A percentile compares a stretch with the other conserved stretches of the same genome.
phyloP scores from a whole-genome alignment of 2,113 vertebrate species.

The Acrocephalus arundinaceus region DNA sequence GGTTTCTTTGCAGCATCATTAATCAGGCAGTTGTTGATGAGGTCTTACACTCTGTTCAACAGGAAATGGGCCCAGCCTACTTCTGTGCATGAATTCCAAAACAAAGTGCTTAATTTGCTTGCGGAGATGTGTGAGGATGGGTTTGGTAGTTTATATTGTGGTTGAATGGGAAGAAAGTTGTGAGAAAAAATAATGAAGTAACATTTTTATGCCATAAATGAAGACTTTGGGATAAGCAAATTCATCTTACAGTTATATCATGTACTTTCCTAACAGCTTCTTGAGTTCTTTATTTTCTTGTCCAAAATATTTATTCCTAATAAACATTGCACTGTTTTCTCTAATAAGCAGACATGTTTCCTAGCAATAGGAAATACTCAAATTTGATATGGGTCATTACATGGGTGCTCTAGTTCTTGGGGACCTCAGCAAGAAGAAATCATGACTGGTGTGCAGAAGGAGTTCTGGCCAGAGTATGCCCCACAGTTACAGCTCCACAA shows the following conservation, averaged over 20 bases:
- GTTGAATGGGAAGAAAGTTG: neutral
- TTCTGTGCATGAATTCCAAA: constrained; percentile 11
- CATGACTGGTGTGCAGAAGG: neutral
- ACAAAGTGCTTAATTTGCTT: constrained; percentile 22
- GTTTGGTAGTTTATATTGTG: neutral
- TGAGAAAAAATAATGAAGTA: neutral
- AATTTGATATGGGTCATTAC: neutral
- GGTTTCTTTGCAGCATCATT: constrained; percentile 25
- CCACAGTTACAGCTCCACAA: neutral
- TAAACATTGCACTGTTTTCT: neutral
- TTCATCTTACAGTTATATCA: neutral
- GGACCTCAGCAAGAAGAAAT: neutral
- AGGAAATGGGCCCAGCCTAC: constrained; percentile 27
- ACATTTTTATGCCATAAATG: neutral
- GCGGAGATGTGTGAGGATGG: neutral
- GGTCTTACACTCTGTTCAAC: constrained; percentile 4
- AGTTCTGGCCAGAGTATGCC: neutral
- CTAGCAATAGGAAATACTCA: neutral
- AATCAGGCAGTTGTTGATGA: constrained; percentile 51
- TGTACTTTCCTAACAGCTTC: neutral
- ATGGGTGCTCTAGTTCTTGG: neutral
- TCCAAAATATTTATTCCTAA: neutral
- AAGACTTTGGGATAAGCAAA: neutral
- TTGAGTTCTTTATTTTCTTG: neutral
- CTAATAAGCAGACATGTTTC: neutral